A percentile compares a stretch with the other conserved stretches of the same genome.
Evolutionary conservation across 2,113 vertebrate species (phyloP).

Genomic region (Pangasianodon gigas): DNA sequence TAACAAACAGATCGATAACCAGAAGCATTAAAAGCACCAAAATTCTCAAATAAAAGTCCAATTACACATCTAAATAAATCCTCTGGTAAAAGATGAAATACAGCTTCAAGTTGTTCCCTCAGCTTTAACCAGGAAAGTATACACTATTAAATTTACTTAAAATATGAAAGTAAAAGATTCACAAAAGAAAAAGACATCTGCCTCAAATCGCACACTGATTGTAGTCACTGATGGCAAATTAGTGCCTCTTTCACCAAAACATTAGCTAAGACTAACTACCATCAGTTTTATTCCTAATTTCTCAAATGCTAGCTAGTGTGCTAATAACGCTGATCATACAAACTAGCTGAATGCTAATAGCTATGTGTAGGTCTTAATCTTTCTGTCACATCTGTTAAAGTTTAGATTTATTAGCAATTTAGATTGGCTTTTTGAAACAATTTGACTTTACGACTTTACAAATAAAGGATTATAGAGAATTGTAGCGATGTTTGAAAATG

Average conservation of each 20-base stretch:
- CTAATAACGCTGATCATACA: background rate
- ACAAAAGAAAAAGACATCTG: background rate
- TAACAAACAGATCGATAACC: background rate
- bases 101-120: background rate
- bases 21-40: background rate
- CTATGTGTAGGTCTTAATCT: background rate
- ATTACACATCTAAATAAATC: background rate
- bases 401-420: background rate
- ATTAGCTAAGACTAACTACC: background rate
- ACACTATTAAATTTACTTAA: background rate
- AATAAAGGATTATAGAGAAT: background rate
- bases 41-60: background rate
- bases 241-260: background rate
- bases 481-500: background rate
- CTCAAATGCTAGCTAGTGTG: conserved; percentile 3
- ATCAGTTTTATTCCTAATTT: background rate
- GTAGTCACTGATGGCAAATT: background rate
- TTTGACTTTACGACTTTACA: background rate
- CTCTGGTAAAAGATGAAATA: background rate
- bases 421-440: background rate
- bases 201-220: background rate
- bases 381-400: background rate
- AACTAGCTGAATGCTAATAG: background rate
- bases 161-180: background rate
- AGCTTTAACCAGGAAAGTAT: background rate